Base-by-base conservation (phyloP, 2,797 vertebrate genomes). In the Poeciliopsis paucimaculata region DNA sequence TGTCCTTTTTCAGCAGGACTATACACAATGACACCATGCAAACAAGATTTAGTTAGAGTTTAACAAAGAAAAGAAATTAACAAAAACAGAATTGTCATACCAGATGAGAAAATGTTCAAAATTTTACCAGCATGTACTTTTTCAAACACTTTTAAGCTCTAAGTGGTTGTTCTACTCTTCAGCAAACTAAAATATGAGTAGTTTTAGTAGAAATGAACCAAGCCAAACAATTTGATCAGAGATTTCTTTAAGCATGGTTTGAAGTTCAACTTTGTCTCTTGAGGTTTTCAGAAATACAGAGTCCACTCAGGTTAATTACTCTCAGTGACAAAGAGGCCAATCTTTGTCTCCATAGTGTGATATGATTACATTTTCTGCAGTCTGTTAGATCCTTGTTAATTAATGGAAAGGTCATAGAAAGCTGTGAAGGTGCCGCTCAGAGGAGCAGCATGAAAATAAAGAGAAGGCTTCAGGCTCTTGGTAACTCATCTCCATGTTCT, bases 331-430 rank as follows among this genome's bases (percentile, higher is more conserved):
- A 76, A 39, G 26, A 62, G 70, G 49, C 47, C 28, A 78, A 4
- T 76, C n/a, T 77, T 46, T 77, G 49, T 82, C 76, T 72, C 76
- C 15, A 10, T 41, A 43, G 77, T 28, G 64, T 77, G 53, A 81
- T 81, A 71, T 73, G 47, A 82, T 84, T 83, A 73, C 1, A 26
- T 78, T 72, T 28, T 84, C 36, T 41, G n/a, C 76, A 78, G 66
- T 80, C 72, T 36, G 47, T 84, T 90, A 88, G 84, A 87, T 76
- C 73, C 60, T 64, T 75, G 75, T 57, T 93, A 92, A 92, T 95
- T 93, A 90, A 92, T 92, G 91, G 80, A 90, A 87, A 81, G 84
- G 88, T 92, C 90, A 88, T 76, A 45, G 47, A 85, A 41, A 85
- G 55, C 76, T 74, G 78, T 47, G 49, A 26, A 53, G 46, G 66